Evolutionary conservation across 2,113 vertebrate genomes (phyloP), one percentile per base, ranked within the genome.

Genomic region (Eidolon helvum): DNA sequence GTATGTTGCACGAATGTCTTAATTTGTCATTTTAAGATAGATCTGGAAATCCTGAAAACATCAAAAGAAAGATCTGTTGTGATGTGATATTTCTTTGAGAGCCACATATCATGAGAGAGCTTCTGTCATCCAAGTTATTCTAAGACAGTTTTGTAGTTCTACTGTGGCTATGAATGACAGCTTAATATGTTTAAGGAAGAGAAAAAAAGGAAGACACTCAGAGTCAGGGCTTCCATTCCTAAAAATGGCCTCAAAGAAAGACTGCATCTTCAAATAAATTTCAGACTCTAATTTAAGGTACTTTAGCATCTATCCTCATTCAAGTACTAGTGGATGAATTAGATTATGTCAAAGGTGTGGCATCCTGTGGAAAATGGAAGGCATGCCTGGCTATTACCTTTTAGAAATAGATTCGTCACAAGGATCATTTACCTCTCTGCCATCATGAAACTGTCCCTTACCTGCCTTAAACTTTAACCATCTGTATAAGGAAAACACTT

Each of bases 121-220:
- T 93, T 79, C 96, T 98, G 97, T 96, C 97, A 94, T 84, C 71
- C 48, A 75, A 84, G 86, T 95, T 98, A 97, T 97, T 98, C 97
- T 87, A 93, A 97, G 91, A 84, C 96, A 90, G 84, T 71, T 98
- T 96, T 96, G 87, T 85, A 71, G 95, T 91, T 96, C 97, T 96
- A 95, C 97, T 97, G 97, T 94, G 97, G 63, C n/a, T 97, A 71
- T 98, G 98, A 98, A 96, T 98, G 97, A 98, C 97, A 98, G 93
- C 75, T 96, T 96, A 96, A 98, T 96, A 71, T 38, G 7, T 69
- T 40, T 86, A 8, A 50, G 38, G 19, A 92, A 28, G 48, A 89
- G 50, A n/a, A 79, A 89, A 88, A 43, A 50, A 84, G 40, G 35
- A 50, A 87, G 55, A 91, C 53, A 35, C n/a, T 90, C 24, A 71